These are phyloP conservation scores for Pomphorhynchus laevis DNA, from an alignment of 1,140 invertebrate species.

Conservation along the genomic window DNA sequence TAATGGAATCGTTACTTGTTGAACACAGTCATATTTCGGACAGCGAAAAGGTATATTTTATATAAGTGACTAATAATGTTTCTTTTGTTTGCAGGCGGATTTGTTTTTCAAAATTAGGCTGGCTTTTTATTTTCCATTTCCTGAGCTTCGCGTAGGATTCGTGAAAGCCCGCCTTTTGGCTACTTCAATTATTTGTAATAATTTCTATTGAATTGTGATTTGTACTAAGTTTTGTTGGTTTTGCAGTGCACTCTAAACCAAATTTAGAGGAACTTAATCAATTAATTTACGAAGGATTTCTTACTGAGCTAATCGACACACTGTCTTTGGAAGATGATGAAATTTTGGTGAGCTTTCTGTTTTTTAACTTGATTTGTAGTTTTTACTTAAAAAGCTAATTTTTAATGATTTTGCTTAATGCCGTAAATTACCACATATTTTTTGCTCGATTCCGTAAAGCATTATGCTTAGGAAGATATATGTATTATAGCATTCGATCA, in stretches of 20 bases:
- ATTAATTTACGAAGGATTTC: slow-evolving; percentile 40
- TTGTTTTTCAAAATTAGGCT: slow-evolving; percentile 45
- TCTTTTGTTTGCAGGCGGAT: slow-evolving; percentile 28
- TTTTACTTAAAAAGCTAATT: too few species aligned
- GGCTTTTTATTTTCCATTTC: slow-evolving; percentile 40
- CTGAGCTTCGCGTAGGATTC: slow-evolving; percentile 35
- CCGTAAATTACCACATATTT: too few species aligned
- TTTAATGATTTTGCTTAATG: too few species aligned
- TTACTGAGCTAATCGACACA: slow-evolving; percentile 50
- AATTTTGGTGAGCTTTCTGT: slow-evolving; percentile 25
- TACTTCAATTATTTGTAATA: slow-evolving; percentile 32
- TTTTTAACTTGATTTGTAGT: not conserved
- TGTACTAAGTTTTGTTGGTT: slow-evolving; percentile 3
- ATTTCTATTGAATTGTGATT: not conserved
- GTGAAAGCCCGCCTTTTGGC: slow-evolving; percentile 43
- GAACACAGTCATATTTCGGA: too few species aligned
- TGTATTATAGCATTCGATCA: too few species aligned
- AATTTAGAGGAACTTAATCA: slow-evolving; percentile 38
- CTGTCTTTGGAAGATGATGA: slow-evolving; percentile 33
- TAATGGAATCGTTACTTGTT: too few species aligned
- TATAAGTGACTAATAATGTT: not conserved
- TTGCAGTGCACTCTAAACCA: slow-evolving; percentile 39
- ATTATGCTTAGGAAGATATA: too few species aligned
- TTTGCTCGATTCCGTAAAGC: too few species aligned
- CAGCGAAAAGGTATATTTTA: slow-evolving; percentile 9